Evolutionary conservation across 2,797 vertebrate species (phyloP).

Genomic region (Tympanoctomys barrerae): DNA sequence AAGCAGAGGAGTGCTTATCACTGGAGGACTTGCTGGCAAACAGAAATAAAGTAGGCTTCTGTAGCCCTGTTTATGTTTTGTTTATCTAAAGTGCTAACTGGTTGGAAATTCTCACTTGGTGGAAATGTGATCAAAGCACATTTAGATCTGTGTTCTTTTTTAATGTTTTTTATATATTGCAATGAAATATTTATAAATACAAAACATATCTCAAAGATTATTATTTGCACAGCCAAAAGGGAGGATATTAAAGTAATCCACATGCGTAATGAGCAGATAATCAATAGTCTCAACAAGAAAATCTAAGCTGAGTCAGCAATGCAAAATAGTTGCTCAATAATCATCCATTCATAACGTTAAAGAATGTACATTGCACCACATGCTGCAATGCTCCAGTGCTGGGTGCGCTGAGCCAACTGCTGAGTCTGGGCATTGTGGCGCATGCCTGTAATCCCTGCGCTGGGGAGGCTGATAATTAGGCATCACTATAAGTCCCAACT

Average conservation of each 20-base stretch:
- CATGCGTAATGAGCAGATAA: neutral
- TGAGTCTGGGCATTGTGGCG: too few relatives aligned
- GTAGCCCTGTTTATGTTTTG: neutral
- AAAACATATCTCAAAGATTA: neutral
- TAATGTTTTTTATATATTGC: neutral
- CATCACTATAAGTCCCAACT: too few relatives aligned
- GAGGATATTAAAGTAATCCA: neutral
- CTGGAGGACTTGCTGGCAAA: neutral
- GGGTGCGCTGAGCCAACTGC: too few relatives aligned
- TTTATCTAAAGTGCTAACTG: neutral
- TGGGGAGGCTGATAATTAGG: too few relatives aligned
- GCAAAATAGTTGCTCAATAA: neutral
- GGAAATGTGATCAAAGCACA: neutral
- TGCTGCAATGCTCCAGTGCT: too few relatives aligned
- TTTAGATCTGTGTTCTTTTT: neutral
- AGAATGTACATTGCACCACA: neutral
- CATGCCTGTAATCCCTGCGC: too few relatives aligned
- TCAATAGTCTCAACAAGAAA: neutral
- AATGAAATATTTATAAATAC: neutral
- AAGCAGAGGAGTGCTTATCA: neutral
- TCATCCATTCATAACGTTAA: neutral
- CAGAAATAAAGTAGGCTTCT: neutral
- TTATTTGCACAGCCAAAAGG: neutral
- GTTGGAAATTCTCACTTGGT: neutral
- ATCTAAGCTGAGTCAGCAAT: neutral